Percentiles rank a stretch among this genome's conserved stretches.
These are phyloP conservation scores for Microdon myrmicae DNA, from an alignment of 2,888 invertebrate genomes.

Conservation along the genomic window DNA sequence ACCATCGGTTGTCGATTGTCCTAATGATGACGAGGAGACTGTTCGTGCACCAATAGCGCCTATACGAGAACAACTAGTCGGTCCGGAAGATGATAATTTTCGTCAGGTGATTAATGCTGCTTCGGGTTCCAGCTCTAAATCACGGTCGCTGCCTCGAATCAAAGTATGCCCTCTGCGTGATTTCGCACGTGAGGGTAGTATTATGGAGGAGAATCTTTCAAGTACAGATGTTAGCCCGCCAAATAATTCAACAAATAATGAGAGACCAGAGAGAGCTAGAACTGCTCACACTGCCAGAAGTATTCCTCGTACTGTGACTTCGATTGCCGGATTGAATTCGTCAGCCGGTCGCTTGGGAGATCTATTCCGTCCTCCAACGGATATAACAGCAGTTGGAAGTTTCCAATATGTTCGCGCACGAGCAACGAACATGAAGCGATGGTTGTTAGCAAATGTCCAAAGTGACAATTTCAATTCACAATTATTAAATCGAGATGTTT, in stretches of 20 bases:
- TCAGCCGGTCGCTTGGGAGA: constrained; percentile 72
- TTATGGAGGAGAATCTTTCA: constrained; percentile 63
- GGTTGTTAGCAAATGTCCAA: constrained; percentile 79
- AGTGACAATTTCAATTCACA: constrained; percentile 76
- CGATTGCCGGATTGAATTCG: constrained; percentile 47
- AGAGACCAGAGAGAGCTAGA: not conserved
- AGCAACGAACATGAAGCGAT: constrained; percentile 70
- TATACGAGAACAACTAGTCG: constrained; percentile 62
- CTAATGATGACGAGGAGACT: constrained; percentile 55
- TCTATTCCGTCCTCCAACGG: constrained; percentile 75
- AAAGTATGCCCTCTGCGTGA: constrained; percentile 64
- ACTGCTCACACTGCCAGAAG: constrained; percentile 4
- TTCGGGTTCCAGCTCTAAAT: constrained; percentile 56
- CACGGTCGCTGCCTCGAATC: constrained; percentile 56
- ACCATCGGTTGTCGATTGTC: constrained; percentile 30
- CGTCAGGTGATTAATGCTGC: constrained; percentile 55
- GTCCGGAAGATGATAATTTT: constrained; percentile 66
- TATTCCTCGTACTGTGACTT: constrained; percentile 38
- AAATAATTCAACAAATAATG: not conserved
- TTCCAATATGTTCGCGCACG: constrained; percentile 71
- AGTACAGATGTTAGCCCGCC: constrained; percentile 52
- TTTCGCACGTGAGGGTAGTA: constrained; percentile 64
- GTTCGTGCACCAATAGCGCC: constrained; percentile 66
- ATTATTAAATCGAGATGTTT: constrained; percentile 76
- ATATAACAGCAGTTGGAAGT: constrained; percentile 73